These are phyloP conservation scores for Bedellia somnulentella DNA, from an alignment of 2,888 invertebrate species.

Conservation along the genomic window DNA sequence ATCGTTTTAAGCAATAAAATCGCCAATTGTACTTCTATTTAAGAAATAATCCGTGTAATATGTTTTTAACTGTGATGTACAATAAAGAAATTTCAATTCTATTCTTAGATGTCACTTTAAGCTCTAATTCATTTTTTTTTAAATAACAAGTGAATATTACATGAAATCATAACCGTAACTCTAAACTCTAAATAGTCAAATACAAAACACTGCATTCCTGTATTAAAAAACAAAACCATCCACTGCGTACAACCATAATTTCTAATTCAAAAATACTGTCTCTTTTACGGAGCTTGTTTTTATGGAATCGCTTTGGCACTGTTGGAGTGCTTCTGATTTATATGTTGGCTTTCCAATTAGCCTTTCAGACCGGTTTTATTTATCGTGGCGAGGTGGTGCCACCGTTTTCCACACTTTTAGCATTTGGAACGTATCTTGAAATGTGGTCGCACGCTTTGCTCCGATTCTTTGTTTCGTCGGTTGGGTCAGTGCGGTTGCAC, in stretches of 20 bases:
- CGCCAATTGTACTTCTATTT: too few relatives aligned
- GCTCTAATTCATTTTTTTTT: too few relatives aligned
- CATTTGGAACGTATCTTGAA: constrained; percentile 9
- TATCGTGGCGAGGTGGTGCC: constrained; percentile 29
- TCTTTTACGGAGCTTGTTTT: constrained; percentile 23
- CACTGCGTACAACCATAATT: constrained; percentile 3
- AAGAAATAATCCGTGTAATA: too few relatives aligned
- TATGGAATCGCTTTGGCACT: constrained; percentile 20
- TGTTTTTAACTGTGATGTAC: too few relatives aligned
- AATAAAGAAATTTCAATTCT: too few relatives aligned
- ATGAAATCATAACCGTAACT: too few relatives aligned
- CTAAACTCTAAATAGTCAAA: too few relatives aligned
- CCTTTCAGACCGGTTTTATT: constrained; percentile 41
- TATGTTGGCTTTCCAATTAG: constrained; percentile 51
- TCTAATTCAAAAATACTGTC: constrained; percentile 1
- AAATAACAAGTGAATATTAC: too few relatives aligned
- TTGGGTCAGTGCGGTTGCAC: too few relatives aligned
- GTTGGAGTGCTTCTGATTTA: constrained; percentile 42
- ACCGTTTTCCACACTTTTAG: constrained; percentile 44
- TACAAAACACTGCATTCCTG: background rate
- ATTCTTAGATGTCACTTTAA: too few relatives aligned
- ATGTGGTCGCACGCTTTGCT: constrained; percentile 3
- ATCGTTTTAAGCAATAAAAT: too few relatives aligned
- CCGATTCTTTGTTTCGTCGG: constrained; percentile 3
- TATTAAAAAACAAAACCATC: background rate